phyloP scores from a whole-genome alignment of 2,888 invertebrate species.

The Caenorhabditis macrosperma region DNA sequence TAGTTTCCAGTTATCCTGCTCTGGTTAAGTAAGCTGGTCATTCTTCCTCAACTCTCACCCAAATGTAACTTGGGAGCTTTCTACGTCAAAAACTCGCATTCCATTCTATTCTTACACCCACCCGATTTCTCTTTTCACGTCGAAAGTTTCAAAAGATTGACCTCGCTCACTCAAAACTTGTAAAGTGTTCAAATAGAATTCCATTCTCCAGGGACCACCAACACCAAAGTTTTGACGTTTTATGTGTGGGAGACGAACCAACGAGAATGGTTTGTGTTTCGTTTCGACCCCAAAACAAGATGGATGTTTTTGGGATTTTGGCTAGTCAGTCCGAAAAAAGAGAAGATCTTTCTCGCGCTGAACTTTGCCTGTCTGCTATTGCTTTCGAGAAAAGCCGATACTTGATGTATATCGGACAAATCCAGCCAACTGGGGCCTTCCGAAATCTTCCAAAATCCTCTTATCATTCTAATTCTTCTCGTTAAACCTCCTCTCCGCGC shows the following conservation, averaged over 20 bases:
- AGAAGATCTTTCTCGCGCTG: background rate
- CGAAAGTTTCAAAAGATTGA: background rate
- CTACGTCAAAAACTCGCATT: too few relatives aligned
- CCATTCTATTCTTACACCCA: too few relatives aligned
- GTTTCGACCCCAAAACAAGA: constrained; percentile 27
- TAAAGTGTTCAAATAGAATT: constrained; percentile 44
- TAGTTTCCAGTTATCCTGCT: too few relatives aligned
- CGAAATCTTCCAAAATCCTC: constrained; percentile 19
- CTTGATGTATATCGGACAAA: constrained; percentile 27
- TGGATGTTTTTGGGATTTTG: constrained; percentile 34
- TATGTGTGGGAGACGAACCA: constrained; percentile 17
- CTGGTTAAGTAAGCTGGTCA: too few relatives aligned
- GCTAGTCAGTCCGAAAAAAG: too few relatives aligned
- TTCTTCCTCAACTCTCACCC: too few relatives aligned
- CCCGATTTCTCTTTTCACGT: too few relatives aligned
- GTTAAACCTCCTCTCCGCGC: background rate
- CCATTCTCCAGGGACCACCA: constrained; percentile 52
- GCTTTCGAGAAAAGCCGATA: constrained; percentile 18
- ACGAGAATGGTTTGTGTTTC: constrained; percentile 38
- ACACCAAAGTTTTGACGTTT: constrained; percentile 33
- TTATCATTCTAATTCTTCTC: constrained; percentile 16
- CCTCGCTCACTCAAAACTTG: constrained; percentile 1
- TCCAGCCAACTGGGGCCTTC: constrained; percentile 8
- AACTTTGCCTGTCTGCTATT: background rate
- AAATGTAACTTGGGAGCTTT: too few relatives aligned